phyloP scores from a whole-genome alignment of 2,113 vertebrate genomes.

The Polypterus senegalus region DNA sequence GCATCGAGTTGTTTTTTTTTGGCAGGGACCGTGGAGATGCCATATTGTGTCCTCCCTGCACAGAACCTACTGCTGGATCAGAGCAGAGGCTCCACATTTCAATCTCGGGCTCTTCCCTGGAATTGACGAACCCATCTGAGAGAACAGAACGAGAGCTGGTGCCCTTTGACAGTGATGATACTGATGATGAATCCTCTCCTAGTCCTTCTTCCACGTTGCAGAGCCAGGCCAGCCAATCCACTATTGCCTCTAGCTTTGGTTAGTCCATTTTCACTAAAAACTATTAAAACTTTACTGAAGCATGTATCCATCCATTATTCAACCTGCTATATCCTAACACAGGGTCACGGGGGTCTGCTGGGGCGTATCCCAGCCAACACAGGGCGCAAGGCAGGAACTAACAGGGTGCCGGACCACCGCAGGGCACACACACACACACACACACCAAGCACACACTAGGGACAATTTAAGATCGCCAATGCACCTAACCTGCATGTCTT shows the following conservation, averaged over 20 bases:
- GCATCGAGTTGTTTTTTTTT: neutral
- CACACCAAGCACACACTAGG: no score
- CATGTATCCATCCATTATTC: neutral
- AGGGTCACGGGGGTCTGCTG: no score
- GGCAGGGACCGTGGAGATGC: conserved; percentile 56
- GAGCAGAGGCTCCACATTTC: conserved; percentile 86
- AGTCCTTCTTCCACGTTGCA: conserved; percentile 90
- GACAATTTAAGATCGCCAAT: no score
- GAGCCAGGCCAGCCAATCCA: conserved; percentile 93
- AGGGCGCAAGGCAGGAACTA: no score
- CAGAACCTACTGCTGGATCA: conserved; percentile 20
- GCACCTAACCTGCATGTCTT: no score
- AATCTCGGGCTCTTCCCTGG: conserved; percentile 78
- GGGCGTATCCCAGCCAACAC: no score
- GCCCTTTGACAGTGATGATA: conserved; percentile 91
- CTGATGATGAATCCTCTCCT: conserved; percentile 86
- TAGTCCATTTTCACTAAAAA: conserved; percentile 55
- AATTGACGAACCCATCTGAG: conserved; percentile 56
- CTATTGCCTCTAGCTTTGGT: conserved; percentile 87
- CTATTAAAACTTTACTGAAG: neutral
- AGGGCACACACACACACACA: no score
- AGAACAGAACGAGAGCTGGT: conserved; percentile 64
- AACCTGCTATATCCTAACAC: no score
- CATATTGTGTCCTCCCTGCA: conserved; percentile 26
- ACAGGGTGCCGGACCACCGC: no score